These are phyloP conservation scores for Momotus momota DNA, from an alignment of 2,797 vertebrate species.

Conservation along the genomic window DNA sequence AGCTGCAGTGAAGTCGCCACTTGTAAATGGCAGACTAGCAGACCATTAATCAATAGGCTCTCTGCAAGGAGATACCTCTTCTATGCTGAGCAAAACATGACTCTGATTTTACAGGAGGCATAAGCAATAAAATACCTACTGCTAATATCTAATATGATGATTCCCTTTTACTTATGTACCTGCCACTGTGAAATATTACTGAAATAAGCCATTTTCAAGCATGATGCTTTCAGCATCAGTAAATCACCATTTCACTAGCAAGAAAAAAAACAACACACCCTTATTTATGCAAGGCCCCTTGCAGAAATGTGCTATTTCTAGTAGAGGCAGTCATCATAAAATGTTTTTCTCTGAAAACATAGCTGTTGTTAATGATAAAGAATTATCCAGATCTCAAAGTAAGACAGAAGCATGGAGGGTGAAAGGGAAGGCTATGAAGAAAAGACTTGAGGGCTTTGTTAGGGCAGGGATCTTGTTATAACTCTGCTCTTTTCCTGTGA, in stretches of 20 bases:
- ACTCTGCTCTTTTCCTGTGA: not conserved
- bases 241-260: conserved; percentile 18
- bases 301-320: not conserved
- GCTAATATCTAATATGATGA: conserved; percentile 45
- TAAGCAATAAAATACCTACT: conserved; percentile 48
- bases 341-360: not conserved
- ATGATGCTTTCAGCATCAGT: conserved; percentile 17
- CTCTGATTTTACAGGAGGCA: conserved; percentile 39
- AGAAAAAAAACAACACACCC: not conserved
- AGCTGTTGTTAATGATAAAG: not conserved
- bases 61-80: conserved; percentile 14
- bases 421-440: not conserved
- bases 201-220: conserved; percentile 44
- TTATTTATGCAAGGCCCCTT: conserved; percentile 24
- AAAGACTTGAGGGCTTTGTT: not conserved
- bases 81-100: conserved; percentile 1
- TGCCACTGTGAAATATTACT: conserved; percentile 63
- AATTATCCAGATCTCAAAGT: not conserved
- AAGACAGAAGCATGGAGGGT: not conserved
- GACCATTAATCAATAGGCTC: conserved; percentile 34
- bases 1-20: not conserved
- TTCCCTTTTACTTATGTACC: conserved; percentile 51
- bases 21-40: not conserved
- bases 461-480: not conserved
- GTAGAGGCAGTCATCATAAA: not conserved